Evolutionary conservation across 1,140 invertebrate genomes (phyloP), one percentile per base, ranked within the genome.

Genomic region (Hesperophylax magnus): DNA sequence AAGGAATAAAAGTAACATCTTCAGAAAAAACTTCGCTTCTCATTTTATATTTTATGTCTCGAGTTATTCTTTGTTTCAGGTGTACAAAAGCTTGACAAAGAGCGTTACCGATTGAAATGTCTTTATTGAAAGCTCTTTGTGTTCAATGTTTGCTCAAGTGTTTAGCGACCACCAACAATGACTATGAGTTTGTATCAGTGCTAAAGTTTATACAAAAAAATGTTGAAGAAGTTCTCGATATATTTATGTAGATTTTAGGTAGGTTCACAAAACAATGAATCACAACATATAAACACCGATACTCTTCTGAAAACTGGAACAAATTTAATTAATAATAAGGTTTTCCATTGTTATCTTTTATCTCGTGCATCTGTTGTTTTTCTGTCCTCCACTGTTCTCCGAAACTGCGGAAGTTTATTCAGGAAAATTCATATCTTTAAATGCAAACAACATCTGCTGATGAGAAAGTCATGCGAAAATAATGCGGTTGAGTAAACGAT

Each of bases 71-170:
- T 47, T 47, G 39, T 47, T 47, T 47, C 39, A 14, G 39, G 11
- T 47, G 14, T 47, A 47, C 11, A 47, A 11, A 47, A 47, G 11
- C 39, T 18, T 58, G n/a, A 58, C 56, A 58, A 58, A 58, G 56
- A 58, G 22, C 22, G 22, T 18, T 58, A 20, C 56, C 56, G n/a
- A 22, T 58, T 58, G 56, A 58, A 58, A 58, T 18, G n/a, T 58
- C 56, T 58, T 58, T 58, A 58, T 18, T 18, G 56, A 58, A 58
- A 58, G n/a, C n/a, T 58, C 56, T 58, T 58, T 58, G 56, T 58
- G 9, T 18, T 22, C n/a, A 22, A 18, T 58, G 11, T 58, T 58
- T 58, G n/a, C 56, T 58, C 56, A 58, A 58, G 22, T 58, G 56
- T 58, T 58, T 14, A 58, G 17, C 56, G 11, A 22, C 56, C 22